phyloP scores from a whole-genome alignment of 2,113 vertebrate genomes.

The Agapornis roseicollis region DNA sequence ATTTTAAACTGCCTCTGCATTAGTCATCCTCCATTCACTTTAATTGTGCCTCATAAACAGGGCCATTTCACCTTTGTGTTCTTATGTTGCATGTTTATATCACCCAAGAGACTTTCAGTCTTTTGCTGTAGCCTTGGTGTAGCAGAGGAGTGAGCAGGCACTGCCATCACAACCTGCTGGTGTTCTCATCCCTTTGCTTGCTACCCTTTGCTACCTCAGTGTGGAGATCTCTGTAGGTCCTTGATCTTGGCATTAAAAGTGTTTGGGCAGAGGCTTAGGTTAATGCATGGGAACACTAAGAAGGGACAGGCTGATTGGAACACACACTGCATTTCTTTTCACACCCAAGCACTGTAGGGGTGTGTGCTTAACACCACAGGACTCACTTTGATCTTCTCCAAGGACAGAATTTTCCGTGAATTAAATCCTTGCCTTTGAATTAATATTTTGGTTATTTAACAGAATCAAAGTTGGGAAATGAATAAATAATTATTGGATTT shows the following conservation, averaged over 20 bases:
- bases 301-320: background rate
- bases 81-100: background rate
- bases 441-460: background rate
- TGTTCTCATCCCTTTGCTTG: accelerated
- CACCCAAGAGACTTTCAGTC: background rate
- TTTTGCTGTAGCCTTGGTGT: background rate
- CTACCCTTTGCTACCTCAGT: background rate
- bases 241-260: background rate
- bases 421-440: slow-evolving; percentile 4
- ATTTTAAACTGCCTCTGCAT: slow-evolving; percentile 40
- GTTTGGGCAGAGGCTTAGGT: background rate
- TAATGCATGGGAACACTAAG: background rate
- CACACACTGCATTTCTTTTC: background rate
- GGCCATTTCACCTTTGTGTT: slow-evolving; percentile 36
- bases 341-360: background rate
- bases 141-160: background rate
- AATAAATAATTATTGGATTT: background rate
- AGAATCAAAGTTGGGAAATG: slow-evolving; percentile 2
- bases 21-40: slow-evolving; percentile 25
- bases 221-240: background rate
- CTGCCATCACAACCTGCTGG: background rate
- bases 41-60: slow-evolving; percentile 49
- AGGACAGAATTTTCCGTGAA: background rate
- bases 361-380: background rate
- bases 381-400: slow-evolving; percentile 26